A percentile compares a stretch with the other conserved stretches of the same genome.
phyloP scores from a whole-genome alignment of 1,140 invertebrate genomes.

The Drosophila fuyamai region DNA sequence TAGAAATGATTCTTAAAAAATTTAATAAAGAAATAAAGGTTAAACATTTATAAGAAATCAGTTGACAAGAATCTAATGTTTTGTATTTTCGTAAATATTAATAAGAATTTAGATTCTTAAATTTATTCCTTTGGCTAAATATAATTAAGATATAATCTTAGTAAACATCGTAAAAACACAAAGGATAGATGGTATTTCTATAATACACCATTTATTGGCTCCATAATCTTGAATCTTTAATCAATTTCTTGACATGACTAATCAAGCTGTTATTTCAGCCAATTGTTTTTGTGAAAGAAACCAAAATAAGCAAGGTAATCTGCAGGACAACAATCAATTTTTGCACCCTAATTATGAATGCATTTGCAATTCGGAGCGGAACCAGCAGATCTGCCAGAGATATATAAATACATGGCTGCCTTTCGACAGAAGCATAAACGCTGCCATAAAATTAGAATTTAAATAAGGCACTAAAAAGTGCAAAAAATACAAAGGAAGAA shows the following conservation, averaged over 20 bases:
- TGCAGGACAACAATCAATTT: slow-evolving; percentile 36
- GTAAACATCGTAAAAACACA: background rate
- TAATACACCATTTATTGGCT: background rate
- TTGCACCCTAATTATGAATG: slow-evolving; percentile 59
- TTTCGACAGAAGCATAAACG: slow-evolving; percentile 79
- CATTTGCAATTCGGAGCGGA: slow-evolving; percentile 22
- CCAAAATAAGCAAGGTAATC: slow-evolving; percentile 15
- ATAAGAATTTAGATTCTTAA: background rate
- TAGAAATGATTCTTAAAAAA: too few relatives aligned
- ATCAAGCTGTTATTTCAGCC: slow-evolving; percentile 7
- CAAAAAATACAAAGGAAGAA: slow-evolving; percentile 35
- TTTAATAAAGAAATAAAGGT: too few relatives aligned
- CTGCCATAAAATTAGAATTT: slow-evolving; percentile 77
- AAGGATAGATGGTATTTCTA: background rate
- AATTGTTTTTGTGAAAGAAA: slow-evolving; percentile 5
- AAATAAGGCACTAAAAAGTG: slow-evolving; percentile 74
- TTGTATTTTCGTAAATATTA: too few relatives aligned
- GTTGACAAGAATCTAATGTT: too few relatives aligned
- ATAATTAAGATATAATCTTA: background rate
- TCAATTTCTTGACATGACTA: background rate
- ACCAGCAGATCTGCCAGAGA: slow-evolving; percentile 45
- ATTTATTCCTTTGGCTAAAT: background rate
- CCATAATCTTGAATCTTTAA: background rate
- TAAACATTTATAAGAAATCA: too few relatives aligned
- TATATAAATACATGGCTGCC: slow-evolving; percentile 61